These are phyloP conservation scores for Phymatocera aterrima DNA, from an alignment of 2,888 invertebrate genomes.

Conservation along the genomic window DNA sequence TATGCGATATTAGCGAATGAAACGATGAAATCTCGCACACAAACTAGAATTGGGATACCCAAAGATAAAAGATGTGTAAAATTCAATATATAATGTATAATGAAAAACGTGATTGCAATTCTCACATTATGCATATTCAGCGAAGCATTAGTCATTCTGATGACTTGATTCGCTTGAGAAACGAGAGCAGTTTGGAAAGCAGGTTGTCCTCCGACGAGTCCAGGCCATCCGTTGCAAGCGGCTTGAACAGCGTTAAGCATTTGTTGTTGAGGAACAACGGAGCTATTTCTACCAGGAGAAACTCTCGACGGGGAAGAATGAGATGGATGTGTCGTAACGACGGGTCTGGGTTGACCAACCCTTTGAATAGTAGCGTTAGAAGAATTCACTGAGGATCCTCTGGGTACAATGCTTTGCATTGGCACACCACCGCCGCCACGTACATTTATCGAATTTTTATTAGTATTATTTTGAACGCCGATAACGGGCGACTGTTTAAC, in stretches of 20 bases:
- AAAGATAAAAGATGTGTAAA: too few relatives aligned
- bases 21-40: background rate
- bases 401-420: constrained; percentile 60
- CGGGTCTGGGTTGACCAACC: constrained; percentile 68
- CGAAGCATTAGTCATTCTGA: constrained; percentile 68
- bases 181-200: constrained; percentile 70
- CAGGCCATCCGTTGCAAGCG: constrained; percentile 74
- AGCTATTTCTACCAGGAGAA: constrained; percentile 14
- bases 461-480: constrained; percentile 64
- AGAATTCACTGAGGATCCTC: constrained; percentile 67
- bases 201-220: constrained; percentile 74
- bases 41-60: too few relatives aligned
- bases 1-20: background rate
- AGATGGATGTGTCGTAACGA: constrained; percentile 64
- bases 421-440: constrained; percentile 55
- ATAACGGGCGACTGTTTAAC: constrained; percentile 71
- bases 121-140: constrained; percentile 72
- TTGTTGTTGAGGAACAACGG: constrained; percentile 67
- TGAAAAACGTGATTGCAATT: constrained; percentile 40
- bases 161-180: constrained; percentile 68
- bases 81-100: constrained; percentile 4
- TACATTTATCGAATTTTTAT: constrained; percentile 65
- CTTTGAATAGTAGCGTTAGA: constrained; percentile 64
- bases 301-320: constrained; percentile 68
- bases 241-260: constrained; percentile 71